Evolutionary conservation across 1,140 invertebrate species (phyloP).

Genomic region (Brachionus angularis): DNA sequence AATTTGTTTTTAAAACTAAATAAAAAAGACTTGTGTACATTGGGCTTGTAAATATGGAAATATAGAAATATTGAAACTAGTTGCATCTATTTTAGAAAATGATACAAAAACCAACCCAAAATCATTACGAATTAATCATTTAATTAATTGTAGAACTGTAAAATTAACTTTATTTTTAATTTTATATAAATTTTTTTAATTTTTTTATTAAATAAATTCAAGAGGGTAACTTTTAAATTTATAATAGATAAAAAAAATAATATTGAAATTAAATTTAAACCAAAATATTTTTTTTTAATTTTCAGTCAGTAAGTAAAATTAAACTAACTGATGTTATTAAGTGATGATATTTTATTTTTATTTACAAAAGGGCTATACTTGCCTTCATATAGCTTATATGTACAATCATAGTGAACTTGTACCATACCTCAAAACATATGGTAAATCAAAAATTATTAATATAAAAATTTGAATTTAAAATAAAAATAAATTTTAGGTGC

Average conservation of each 20-base stretch:
- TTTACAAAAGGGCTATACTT: constrained; percentile 29
- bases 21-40: constrained; percentile 40
- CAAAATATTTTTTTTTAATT: too few species aligned
- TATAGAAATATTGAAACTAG: constrained; percentile 17
- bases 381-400: constrained; percentile 37
- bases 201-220: background rate
- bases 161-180: background rate
- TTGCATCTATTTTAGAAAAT: constrained; percentile 38
- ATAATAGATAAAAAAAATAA: too few species aligned
- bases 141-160: constrained; percentile 40
- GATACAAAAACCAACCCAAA: constrained; percentile 24
- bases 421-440: constrained; percentile 40
- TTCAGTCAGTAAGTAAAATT: background rate
- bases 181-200: background rate
- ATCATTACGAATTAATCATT: constrained; percentile 13
- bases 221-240: constrained; percentile 31
- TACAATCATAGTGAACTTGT: constrained; percentile 38
- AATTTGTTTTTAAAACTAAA: too few species aligned
- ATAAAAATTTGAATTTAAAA: background rate
- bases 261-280: too few species aligned
- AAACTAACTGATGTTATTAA: background rate
- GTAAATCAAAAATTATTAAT: background rate
- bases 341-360: background rate
- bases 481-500: constrained; percentile 8
- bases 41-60: constrained; percentile 43